Evolutionary conservation across 2,797 vertebrate genomes (phyloP).

Genomic region (Sciurus vulgaris): DNA sequence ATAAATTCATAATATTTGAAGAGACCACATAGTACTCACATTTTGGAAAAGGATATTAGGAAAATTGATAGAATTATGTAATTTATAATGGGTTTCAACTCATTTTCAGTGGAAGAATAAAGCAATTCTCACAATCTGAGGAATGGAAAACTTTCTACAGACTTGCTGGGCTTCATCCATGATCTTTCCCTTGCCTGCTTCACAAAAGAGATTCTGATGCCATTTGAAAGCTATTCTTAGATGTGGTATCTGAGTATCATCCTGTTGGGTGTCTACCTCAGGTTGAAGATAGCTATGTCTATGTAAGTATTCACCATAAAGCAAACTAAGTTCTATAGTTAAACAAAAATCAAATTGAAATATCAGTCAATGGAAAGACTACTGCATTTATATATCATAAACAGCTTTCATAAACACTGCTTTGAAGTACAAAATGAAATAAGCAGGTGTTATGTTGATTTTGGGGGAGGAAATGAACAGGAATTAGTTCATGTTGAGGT

Average conservation of each 20-base stretch:
- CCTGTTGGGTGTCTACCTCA: not conserved
- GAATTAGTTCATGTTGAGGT: not conserved
- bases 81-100: not conserved
- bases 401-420: not conserved
- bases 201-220: not conserved
- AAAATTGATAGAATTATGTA: not conserved
- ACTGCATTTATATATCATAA: not conserved
- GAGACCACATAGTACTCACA: not conserved
- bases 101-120: not conserved
- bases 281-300: not conserved
- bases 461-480: not conserved
- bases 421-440: not conserved
- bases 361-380: not conserved
- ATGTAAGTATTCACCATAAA: not conserved
- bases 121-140: not conserved
- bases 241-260: not conserved
- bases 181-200: not conserved
- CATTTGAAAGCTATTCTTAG: not conserved
- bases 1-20: not conserved
- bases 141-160: not conserved
- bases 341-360: not conserved
- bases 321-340: not conserved
- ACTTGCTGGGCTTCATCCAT: not conserved
- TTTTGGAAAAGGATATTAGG: not conserved
- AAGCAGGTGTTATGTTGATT: not conserved